phyloP scores from a whole-genome alignment of 2,113 vertebrate species.

The Ceyx cyanopectus region DNA sequence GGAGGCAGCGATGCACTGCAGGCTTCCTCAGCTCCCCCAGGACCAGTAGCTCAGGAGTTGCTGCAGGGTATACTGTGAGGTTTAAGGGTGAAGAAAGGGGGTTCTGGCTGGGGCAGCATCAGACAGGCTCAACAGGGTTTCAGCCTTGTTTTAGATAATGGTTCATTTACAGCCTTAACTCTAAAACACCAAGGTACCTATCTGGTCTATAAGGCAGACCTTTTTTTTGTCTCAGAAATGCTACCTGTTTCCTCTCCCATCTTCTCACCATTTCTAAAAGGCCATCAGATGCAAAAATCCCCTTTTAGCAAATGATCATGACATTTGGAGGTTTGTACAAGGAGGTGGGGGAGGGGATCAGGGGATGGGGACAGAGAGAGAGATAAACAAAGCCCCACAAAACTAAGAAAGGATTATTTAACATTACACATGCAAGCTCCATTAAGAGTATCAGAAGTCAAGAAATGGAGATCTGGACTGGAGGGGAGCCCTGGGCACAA shows the following conservation, averaged over 20 bases:
- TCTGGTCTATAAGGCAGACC: background rate
- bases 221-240: background rate
- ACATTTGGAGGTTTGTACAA: background rate
- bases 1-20: background rate
- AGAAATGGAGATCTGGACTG: background rate
- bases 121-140: background rate
- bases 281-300: background rate
- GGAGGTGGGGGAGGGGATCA: too few relatives aligned
- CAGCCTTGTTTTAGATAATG: background rate
- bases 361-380: background rate
- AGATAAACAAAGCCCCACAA: background rate
- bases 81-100: background rate
- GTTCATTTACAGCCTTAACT: background rate
- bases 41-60: background rate
- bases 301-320: background rate
- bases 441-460: background rate
- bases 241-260: background rate
- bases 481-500: background rate
- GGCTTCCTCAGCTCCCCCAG: background rate
- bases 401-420: background rate
- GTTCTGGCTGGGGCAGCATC: background rate
- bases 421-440: background rate
- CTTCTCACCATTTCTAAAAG: background rate
- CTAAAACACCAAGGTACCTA: background rate
- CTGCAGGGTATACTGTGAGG: background rate